These are phyloP conservation scores for Drosophila sulfurigaster DNA, from an alignment of 1,140 invertebrate genomes.

Conservation along the genomic window DNA sequence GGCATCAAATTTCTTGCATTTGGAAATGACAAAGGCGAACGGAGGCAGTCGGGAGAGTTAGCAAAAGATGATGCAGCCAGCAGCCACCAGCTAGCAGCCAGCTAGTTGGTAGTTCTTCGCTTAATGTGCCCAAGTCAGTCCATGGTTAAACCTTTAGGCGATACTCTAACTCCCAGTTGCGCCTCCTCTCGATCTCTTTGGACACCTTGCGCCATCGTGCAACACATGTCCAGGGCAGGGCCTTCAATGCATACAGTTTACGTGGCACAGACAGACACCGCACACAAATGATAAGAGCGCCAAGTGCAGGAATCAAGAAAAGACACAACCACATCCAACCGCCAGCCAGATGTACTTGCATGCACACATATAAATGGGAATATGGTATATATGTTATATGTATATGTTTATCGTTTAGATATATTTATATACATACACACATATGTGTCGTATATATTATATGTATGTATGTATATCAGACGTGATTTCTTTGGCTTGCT, in stretches of 20 bases:
- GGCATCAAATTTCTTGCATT: slow-evolving; percentile 59
- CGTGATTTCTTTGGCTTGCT: slow-evolving; percentile 73
- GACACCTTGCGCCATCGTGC: slow-evolving; percentile 31
- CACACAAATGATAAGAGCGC: slow-evolving; percentile 72
- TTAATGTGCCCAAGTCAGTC: slow-evolving; percentile 38
- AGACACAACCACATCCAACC: slow-evolving; percentile 18
- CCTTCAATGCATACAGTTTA: slow-evolving; percentile 30
- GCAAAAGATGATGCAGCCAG: slow-evolving; percentile 4
- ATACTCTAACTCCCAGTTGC: not conserved
- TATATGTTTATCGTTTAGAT: slow-evolving; percentile 16
- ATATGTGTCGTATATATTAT: slow-evolving; percentile 6
- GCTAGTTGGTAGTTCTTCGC: slow-evolving; percentile 48
- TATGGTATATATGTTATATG: slow-evolving; percentile 1
- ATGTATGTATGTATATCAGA: slow-evolving; percentile 64
- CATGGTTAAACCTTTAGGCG: slow-evolving; percentile 31
- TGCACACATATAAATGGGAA: not conserved
- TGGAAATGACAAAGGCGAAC: slow-evolving; percentile 47
- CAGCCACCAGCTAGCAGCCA: not conserved
- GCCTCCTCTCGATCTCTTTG: not conserved
- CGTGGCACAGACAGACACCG: slow-evolving; percentile 36
- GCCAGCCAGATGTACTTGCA: slow-evolving; percentile 6
- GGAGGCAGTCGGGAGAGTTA: not conserved
- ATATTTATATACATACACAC: slow-evolving; percentile 36
- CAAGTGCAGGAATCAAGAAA: slow-evolving; percentile 64
- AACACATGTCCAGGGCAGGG: slow-evolving; percentile 59